Percentiles rank a stretch among this genome's conserved stretches.
phyloP scores from a whole-genome alignment of 2,888 invertebrate genomes.

The Barypeithes pellucidus region DNA sequence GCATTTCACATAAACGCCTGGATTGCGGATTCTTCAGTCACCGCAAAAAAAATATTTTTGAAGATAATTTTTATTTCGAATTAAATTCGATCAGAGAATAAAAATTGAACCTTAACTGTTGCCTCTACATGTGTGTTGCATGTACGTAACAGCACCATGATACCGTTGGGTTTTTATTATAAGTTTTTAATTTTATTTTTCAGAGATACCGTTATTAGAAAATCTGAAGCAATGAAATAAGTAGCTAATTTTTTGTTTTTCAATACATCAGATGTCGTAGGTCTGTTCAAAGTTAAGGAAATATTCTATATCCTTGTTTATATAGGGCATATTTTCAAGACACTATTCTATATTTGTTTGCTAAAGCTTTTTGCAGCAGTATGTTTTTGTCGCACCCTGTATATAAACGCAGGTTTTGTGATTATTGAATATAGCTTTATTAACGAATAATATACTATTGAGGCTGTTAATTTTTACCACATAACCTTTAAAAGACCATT shows the following conservation, averaged over 20 bases:
- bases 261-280: not conserved
- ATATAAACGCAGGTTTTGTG: constrained; percentile 5
- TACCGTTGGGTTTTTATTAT: constrained; percentile 14
- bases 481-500: too few species aligned
- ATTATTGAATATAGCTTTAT: constrained; percentile 6
- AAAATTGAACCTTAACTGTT: too few species aligned
- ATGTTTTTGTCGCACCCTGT: constrained; percentile 16
- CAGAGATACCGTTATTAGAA: constrained; percentile 48
- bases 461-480: not conserved
- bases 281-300: not conserved
- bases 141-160: constrained; percentile 9
- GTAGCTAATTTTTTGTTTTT: constrained; percentile 4
- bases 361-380: constrained; percentile 3
- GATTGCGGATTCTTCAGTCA: too few species aligned
- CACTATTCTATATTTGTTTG: constrained; percentile 5
- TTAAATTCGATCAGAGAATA: too few species aligned
- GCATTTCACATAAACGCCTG: too few species aligned
- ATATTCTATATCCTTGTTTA: not conserved
- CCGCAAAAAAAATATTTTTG: too few species aligned
- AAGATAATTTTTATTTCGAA: too few species aligned
- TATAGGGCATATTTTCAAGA: constrained; percentile 23
- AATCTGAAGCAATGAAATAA: constrained; percentile 34
- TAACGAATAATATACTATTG: not conserved
- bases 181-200: constrained; percentile 44
- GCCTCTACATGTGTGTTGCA: constrained; percentile 10